Evolutionary conservation across 2,888 invertebrate species (phyloP).

Genomic region (Hypercompe scribonia): DNA sequence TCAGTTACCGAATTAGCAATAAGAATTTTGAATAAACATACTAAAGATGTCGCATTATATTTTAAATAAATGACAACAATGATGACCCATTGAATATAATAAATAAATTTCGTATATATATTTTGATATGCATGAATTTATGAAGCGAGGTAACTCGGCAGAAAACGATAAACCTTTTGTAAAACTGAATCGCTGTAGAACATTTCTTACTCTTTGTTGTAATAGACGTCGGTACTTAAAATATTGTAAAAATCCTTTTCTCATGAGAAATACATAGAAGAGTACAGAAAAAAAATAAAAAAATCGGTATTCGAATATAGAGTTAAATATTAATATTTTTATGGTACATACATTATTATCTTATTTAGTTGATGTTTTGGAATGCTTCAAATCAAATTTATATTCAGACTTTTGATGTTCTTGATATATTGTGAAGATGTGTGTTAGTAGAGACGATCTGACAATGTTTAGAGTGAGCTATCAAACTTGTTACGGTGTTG

Average conservation of each 20-base stretch:
- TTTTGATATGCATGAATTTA: conserved; percentile 84
- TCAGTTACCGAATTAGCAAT: conserved; percentile 71
- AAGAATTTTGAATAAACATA: conserved; percentile 65
- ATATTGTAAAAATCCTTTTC: conserved; percentile 66
- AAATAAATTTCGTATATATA: conserved; percentile 81
- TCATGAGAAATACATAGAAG: conserved; percentile 66
- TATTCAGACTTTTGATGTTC: conserved; percentile 66
- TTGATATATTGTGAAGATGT: conserved; percentile 62
- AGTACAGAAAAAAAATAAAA: conserved; percentile 68
- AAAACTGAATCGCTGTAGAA: conserved; percentile 60
- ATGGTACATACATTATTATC: conserved; percentile 63
- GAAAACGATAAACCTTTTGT: conserved; percentile 59
- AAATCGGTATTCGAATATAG: conserved; percentile 72
- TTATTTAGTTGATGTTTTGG: conserved; percentile 59
- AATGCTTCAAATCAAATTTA: conserved; percentile 67
- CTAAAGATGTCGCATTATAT: conserved; percentile 67
- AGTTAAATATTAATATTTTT: conserved; percentile 74
- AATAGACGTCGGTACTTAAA: conserved; percentile 79
- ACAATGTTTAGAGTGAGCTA: conserved; percentile 58
- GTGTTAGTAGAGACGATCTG: conserved; percentile 69
- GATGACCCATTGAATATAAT: conserved; percentile 58
- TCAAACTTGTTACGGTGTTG: conserved; percentile 51
- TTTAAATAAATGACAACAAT: conserved; percentile 71
- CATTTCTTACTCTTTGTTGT: conserved; percentile 66
- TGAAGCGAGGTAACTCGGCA: conserved; percentile 66